Evolutionary conservation across 2,888 invertebrate species (phyloP).

Genomic region (Hololepta plana): DNA sequence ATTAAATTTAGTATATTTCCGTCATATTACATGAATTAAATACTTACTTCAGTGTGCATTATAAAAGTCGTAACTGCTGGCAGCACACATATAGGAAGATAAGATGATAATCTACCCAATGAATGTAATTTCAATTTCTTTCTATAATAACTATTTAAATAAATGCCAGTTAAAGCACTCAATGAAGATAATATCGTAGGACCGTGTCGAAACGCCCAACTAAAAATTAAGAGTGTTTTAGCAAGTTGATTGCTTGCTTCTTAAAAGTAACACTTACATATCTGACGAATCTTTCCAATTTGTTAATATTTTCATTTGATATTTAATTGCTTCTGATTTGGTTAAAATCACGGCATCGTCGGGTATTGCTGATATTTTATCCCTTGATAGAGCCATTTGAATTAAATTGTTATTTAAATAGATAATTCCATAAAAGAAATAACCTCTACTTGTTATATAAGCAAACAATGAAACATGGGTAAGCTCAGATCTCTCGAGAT

Average conservation of each 20-base stretch:
- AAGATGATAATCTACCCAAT: slow-evolving; percentile 39
- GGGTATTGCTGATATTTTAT: slow-evolving; percentile 31
- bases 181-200: too few species aligned
- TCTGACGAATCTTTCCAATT: slow-evolving; percentile 41
- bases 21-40: too few species aligned
- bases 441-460: too few species aligned
- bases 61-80: slow-evolving; percentile 36
- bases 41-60: slow-evolving; percentile 36
- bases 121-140: slow-evolving; percentile 37
- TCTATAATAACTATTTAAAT: slow-evolving; percentile 46
- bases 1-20: too few species aligned
- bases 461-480: too few species aligned
- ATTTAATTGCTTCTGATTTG: slow-evolving; percentile 36
- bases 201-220: slow-evolving; percentile 35
- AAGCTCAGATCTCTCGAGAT: too few species aligned
- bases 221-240: slow-evolving; percentile 19
- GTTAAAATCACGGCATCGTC: slow-evolving; percentile 38
- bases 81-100: slow-evolving; percentile 38
- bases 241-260: too few species aligned
- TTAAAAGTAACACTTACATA: slow-evolving; percentile 32
- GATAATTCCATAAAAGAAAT: too few species aligned
- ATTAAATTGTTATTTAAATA: too few species aligned
- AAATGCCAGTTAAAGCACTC: slow-evolving; percentile 28
- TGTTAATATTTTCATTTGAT: slow-evolving; percentile 37
- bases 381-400: slow-evolving; percentile 39